Base-by-base conservation (phyloP, 2,888 invertebrate genomes). In the Brenthis ino region DNA sequence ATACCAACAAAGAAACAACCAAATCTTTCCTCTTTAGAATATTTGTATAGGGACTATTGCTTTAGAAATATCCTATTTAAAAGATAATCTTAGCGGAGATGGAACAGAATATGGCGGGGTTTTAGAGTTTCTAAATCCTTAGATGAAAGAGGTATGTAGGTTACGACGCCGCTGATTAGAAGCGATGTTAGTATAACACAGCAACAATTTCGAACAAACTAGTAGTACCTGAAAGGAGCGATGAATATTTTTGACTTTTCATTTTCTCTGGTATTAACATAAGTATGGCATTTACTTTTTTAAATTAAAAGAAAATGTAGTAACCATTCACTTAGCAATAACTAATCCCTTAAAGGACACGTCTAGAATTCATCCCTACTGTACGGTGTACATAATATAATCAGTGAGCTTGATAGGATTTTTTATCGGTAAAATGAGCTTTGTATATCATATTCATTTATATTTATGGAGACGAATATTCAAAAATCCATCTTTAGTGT, bases 161-260 rank as follows among this genome's bases (percentile, higher is more conserved):
- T 63, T 63, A 24, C 54, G 63, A 63, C 54, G 53, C 63, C 54
- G 53, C 63, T 63, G 63, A 54, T 63, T 63, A 63, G 63, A 63
- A 63, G 20, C 53, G 53, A 51, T 43, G 53, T 54, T 63, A 63
- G 63, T 63, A 54, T 63, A 37, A 53, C 51, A 37, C 20, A 54
- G 63, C 51, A 63, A 43, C 53, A 63, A 54, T 53, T 63, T 54
- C 53, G 43, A 43, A 53, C 43, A 54, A 63, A 50, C 28, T 28
- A 20, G 8, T 3, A 43, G 54, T 20, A 53, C 53, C 53, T 24
- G 50, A 50, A 28, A 28, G 2, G 50, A 50, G 5, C 48, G 48
- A 50, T 33, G n/a, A 50, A 60, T 60, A 50, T 50, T 50, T 43
- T 50, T 28, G 48, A 28, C 14, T 60, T 28, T 60, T 50, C 60